These are phyloP conservation scores for Nycticorax nycticorax DNA, from an alignment of 2,113 vertebrate species.

Conservation along the genomic window DNA sequence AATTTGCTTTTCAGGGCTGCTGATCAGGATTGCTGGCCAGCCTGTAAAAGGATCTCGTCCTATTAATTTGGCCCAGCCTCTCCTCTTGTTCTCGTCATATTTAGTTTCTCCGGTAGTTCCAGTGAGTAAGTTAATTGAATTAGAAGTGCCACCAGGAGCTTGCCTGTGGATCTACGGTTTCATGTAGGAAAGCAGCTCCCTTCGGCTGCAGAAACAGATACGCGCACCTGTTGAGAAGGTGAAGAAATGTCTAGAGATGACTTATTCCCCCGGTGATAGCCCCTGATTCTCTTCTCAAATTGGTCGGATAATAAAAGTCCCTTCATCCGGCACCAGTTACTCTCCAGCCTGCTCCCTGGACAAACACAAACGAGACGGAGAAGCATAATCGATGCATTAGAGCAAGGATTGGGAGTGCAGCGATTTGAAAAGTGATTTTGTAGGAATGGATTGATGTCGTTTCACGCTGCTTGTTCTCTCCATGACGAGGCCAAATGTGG, in stretches of 20 bases:
- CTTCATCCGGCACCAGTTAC: not conserved
- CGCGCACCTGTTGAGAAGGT: constrained; percentile 52
- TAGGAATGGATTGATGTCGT: accelerated
- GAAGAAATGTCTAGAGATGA: constrained; percentile 23
- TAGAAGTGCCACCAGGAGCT: constrained; percentile 48
- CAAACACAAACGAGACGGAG: not conserved
- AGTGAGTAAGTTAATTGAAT: constrained; percentile 74
- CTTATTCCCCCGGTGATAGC: not conserved
- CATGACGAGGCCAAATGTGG: not conserved
- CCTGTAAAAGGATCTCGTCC: constrained; percentile 75
- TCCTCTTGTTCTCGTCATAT: constrained; percentile 72
- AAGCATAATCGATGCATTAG: accelerated
- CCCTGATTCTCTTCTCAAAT: not conserved
- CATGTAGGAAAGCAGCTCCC: constrained; percentile 32
- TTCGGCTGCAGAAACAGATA: constrained; percentile 56
- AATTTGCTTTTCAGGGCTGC: constrained; percentile 81
- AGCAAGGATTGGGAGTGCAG: not conserved
- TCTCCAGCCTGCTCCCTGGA: not conserved
- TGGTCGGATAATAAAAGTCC: not conserved
- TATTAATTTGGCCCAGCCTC: constrained; percentile 73
- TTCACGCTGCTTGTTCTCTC: not conserved
- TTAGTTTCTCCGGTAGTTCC: constrained; percentile 69
- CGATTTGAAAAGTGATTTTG: not conserved
- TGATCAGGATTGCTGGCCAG: constrained; percentile 64
- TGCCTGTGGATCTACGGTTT: constrained; percentile 42